Evolutionary conservation across 64 coral and sea anemone species (phyloP), one percentile per base, ranked within the genome.

Genomic region (Cladopsammia gracilis): DNA sequence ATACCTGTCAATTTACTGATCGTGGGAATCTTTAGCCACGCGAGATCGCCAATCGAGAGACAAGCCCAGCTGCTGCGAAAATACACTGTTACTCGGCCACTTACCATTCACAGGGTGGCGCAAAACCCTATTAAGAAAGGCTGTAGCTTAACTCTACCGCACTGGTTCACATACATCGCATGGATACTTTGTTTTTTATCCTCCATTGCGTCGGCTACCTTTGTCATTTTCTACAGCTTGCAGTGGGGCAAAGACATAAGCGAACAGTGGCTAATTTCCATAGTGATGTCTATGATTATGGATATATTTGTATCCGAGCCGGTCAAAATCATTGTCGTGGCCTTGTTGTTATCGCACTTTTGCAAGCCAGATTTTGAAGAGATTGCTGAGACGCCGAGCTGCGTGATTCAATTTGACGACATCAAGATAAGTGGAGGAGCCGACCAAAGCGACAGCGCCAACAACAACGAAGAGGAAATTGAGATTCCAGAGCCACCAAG

Each of bases 301-400:
- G 90, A 92, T 24, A 92, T 92, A 25, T 92, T 92, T 26, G 76
- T 92, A 24, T 62, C 64, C 3, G 82, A 92, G 51, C 90, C 90
- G 8, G 19, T 76, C 7, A 57, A 54, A 18, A 51, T 86, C 46
- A 22, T 92, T 12, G n/a, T 85, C 4, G 64, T 61, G 10, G 64
- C 82, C 7, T 70, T 84, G 12, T 22, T 92, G 7, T 6, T 92
- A 23, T 79, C 77, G 0, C 26, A 42, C 13, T 79, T 79, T 79
- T 79, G 24, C 15, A 25, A 79, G n/a, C 60, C 56, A 44, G 77
- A 60, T 23, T 58, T 59, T 79, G 25, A 42, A 1, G 77, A 60
- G 12, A 14, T 60, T 7, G 54, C 25, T 59, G 22, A 79, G 5
- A 60, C 77, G 11, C 56, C 77, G 20, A 43, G 52, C 5, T 16